Evolutionary conservation across 2,797 vertebrate species (phyloP).

Genomic region (Paedocypris micromegethes): DNA sequence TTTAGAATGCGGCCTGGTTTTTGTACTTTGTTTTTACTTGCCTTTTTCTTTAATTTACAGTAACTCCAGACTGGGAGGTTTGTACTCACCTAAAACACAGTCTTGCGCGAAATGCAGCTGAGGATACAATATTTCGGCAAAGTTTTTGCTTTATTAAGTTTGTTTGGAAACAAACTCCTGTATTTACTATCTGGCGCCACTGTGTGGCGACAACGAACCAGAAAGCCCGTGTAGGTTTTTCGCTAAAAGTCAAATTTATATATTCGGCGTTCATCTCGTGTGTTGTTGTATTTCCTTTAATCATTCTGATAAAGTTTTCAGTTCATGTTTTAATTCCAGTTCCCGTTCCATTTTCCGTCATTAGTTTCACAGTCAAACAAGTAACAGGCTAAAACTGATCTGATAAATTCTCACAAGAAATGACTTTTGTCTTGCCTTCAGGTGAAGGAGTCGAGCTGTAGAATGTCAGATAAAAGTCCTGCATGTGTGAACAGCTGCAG

Average conservation of each 20-base stretch:
- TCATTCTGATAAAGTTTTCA: no score
- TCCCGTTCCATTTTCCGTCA: no score
- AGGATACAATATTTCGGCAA: no score
- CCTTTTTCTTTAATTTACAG: not conserved
- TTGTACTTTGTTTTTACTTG: slow-evolving; percentile 26
- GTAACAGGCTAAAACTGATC: not conserved
- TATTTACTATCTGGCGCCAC: slow-evolving; percentile 28
- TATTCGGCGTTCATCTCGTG: no score
- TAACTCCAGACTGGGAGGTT: slow-evolving; percentile 17
- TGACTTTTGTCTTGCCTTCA: slow-evolving; percentile 15
- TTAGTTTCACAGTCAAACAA: no score
- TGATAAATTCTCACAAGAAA: not conserved
- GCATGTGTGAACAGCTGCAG: slow-evolving; percentile 46
- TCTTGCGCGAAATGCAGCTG: no score
- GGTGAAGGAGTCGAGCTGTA: slow-evolving; percentile 17
- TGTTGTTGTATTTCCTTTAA: no score
- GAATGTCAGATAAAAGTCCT: slow-evolving; percentile 33
- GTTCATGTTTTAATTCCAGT: no score
- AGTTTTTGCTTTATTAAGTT: no score
- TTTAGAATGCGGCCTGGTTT: not conserved
- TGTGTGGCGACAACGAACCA: slow-evolving; percentile 31
- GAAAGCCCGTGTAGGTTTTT: not conserved
- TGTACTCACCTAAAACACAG: slow-evolving; percentile 1
- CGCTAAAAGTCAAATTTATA: not conserved
- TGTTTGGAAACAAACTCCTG: not conserved